Base-by-base conservation (phyloP, 2,797 vertebrate species). In the Sphaeramia orbicularis region DNA sequence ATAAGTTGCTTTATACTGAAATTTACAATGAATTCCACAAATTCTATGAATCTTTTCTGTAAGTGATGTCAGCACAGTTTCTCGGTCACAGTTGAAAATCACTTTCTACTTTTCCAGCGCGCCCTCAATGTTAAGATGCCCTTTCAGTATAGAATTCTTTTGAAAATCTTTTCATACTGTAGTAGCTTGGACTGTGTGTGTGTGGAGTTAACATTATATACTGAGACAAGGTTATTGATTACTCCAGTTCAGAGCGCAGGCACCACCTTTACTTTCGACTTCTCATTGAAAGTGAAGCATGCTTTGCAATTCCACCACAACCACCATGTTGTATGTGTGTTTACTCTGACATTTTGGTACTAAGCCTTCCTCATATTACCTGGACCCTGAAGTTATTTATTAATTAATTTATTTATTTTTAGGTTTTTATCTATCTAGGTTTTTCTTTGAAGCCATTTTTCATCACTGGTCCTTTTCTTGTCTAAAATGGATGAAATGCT, bases 191-290 rank as follows among this genome's bases (percentile, higher is more conserved):
- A 53, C 5, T 14, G n/a, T 37, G 41, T 42, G 10, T 44, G 41
- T 57, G 55, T 44, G 41, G 55, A 43, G 63, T 55, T 52, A 35
- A 40, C 12, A 42, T 54, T 48, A 43, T 63, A 42, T 59, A 49
- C 52, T 19, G 43, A 65, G 60, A 51, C 12, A 60, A 63, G 50
- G 19, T 47, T 66, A 72, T 53, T 60, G 65, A 74, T 73, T 35
- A 32, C 32, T 44, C 6, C 12, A 16, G 15, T 42, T 70, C 15
- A 50, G 27, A 19, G 19, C 73, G 49, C 40, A 53, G 21, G 16
- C 15, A 24, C 48, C 16, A 27, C 36, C 50, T 64, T 65, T 40
- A 71, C 19, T 10, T 66, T 44, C 44, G 8, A 66, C 37, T 32
- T 8, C 43, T 49, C 1, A 2, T 21, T 45, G 15, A 49, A 41